Evolutionary conservation across 2,797 vertebrate species (phyloP), one percentile per base, ranked within the genome.

Genomic region (Taeniopygia guttata): DNA sequence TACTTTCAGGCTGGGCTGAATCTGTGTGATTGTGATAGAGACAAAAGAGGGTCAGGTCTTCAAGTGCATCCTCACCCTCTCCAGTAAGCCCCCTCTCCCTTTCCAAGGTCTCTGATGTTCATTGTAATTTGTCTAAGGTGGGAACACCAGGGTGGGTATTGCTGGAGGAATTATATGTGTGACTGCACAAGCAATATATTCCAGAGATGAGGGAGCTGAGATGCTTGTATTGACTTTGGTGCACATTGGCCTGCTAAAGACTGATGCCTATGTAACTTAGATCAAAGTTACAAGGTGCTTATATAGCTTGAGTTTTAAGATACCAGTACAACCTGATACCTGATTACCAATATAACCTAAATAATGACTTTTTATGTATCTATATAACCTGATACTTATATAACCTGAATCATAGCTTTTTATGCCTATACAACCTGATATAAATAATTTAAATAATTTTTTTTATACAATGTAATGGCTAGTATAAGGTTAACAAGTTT

Each of bases 21-120:
- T 48, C 25, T 59, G 5, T 40, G 27, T 23, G 34, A 46, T 62
- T 34, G n/a, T 30, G 45, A 56, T 23, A 77, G 29, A 77, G 29
- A 52, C 2, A 13, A 46, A 77, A 70, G 15, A 58, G 13, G 3
- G 8, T 30, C 0, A 0, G 7, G 9, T 58, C 29, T 58, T 64
- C 17, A 52, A 34, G 30, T 14, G 29, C 18, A 51, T 58, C n/a
- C 18, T 52, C 4, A 10, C 3, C 7, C 32, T 30, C 29, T 10
- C 2, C 25, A 83, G 1, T 5, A 34, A 21, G 58, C 1, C 7
- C 17, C 9, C 7, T 51, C n/a, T 45, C 25, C 25, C 38, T 40
- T 64, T 43, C 43, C 43, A 58, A 12, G 7, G 18, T 45, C 38
- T 70, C 58, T 70, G 16, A 43, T 32, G 15, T 27, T 34, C 40